Evolutionary conservation across 2,797 vertebrate species (phyloP), one percentile per base, ranked within the genome.

Genomic region (Valencia hispanica): DNA sequence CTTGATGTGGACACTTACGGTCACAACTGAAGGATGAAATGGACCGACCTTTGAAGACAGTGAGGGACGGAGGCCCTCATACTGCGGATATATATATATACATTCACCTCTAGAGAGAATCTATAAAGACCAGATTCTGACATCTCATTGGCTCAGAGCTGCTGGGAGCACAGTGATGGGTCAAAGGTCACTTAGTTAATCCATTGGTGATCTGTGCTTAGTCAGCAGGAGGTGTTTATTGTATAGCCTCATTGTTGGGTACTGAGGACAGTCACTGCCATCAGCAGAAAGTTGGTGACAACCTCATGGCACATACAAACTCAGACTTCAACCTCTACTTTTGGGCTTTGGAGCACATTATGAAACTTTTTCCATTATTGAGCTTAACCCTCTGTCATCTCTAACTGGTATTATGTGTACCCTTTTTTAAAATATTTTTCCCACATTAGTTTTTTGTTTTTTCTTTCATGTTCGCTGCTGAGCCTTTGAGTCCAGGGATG

Each of bases 161-260:
- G 65, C 87, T 90, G 84, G 75, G 85, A 79, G 85, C 59, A 66
- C 15, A 55, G 72, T 77, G 78, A 9, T 70, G 74, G 87, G 91
- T 89, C 94, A 90, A 68, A 90, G 86, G 90, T 91, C 84, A 88
- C 7, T 27, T 65, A 79, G 86, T 90, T 94, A 90, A 92, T 93
- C 92, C 78, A 43, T 50, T 43, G 74, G 78, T 69, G 70, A 81
- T 83, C 86, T 81, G 74, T 79, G 97, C 96, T 97, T 97, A 97
- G 94, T 80, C 78, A 80, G 95, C 95, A 90, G 91, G 93, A 95
- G 94, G 95, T 94, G 96, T 47, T 97, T 97, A 96, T 97, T 95
- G 81, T 91, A 82, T 88, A 65, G 83, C 86, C 88, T 80, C 70
- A 89, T 92, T 93, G 94, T 94, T 83, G 77, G 74, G 77, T 53